Evolutionary conservation across 1,140 invertebrate species (phyloP).

Genomic region (Leptinotarsa lineolata): DNA sequence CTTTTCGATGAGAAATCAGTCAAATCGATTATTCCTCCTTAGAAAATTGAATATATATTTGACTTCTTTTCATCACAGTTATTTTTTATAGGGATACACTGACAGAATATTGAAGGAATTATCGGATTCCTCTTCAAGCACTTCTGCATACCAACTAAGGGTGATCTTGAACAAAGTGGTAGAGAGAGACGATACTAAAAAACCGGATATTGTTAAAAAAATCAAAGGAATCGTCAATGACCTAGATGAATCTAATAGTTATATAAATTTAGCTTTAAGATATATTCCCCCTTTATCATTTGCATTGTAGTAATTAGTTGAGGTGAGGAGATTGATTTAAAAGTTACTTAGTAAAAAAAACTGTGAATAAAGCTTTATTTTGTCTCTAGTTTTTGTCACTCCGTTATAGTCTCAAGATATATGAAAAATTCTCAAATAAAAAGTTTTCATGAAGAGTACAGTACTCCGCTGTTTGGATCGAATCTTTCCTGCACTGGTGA

Average conservation of each 20-base stretch:
- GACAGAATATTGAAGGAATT: conserved; percentile 57
- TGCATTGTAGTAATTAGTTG: conserved; percentile 20
- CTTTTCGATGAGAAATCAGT: no score
- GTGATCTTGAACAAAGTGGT: conserved; percentile 59
- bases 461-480: no score
- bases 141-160: conserved; percentile 59
- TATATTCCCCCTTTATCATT: conserved; percentile 54
- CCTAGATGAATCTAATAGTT: conserved; percentile 58
- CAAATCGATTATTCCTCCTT: no score
- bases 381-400: no score
- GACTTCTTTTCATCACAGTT: no score
- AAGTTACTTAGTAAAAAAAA: no score
- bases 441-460: no score
- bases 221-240: conserved; percentile 59
- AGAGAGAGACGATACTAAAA: conserved; percentile 58
- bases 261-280: conserved; percentile 58
- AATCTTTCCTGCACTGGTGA: no score
- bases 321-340: background rate
- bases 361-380: no score
- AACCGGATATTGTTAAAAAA: conserved; percentile 60
- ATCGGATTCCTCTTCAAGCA: conserved; percentile 56
- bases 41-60: no score
- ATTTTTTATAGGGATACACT: conserved; percentile 59
- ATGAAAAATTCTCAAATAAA: no score
- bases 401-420: no score